Percentiles rank a stretch among this genome's conserved stretches.
These are phyloP conservation scores for Lasiurus borealis DNA, from an alignment of 2,113 vertebrate genomes.

Conservation along the genomic window DNA sequence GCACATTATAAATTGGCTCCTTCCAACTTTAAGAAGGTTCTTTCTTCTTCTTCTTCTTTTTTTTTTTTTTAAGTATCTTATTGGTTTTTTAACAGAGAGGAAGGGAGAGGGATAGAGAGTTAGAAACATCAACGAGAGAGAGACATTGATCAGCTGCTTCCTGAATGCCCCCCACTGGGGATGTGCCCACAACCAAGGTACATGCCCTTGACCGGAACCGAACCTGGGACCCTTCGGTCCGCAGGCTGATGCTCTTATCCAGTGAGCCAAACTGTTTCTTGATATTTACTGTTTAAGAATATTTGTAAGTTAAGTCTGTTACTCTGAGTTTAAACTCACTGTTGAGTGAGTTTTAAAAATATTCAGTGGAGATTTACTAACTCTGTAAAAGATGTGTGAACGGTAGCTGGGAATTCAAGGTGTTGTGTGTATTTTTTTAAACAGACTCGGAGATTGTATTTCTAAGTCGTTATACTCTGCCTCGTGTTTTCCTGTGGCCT, in stretches of 20 bases:
- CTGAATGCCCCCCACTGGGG: too few species aligned
- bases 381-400: neutral
- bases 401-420: neutral
- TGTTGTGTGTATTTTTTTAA: neutral
- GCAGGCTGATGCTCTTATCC: too few species aligned
- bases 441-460: neutral
- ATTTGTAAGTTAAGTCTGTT: neutral
- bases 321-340: neutral
- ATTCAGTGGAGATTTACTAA: neutral
- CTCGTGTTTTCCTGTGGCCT: constrained; percentile 72
- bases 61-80: too few species aligned
- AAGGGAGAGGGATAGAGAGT: too few species aligned
- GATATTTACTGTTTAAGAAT: constrained; percentile 21
- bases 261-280: neutral
- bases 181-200: too few species aligned
- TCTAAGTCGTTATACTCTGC: constrained; percentile 5
- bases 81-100: too few species aligned
- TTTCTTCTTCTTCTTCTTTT: too few species aligned
- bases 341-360: neutral
- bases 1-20: neutral
- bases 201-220: too few species aligned
- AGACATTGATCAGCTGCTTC: too few species aligned
- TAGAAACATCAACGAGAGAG: too few species aligned
- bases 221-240: too few species aligned
- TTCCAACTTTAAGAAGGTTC: neutral